A percentile compares a stretch with the other conserved stretches of the same genome.
Evolutionary conservation across 1,140 invertebrate species (phyloP).

Genomic region (Caenorhabditis remanei): DNA sequence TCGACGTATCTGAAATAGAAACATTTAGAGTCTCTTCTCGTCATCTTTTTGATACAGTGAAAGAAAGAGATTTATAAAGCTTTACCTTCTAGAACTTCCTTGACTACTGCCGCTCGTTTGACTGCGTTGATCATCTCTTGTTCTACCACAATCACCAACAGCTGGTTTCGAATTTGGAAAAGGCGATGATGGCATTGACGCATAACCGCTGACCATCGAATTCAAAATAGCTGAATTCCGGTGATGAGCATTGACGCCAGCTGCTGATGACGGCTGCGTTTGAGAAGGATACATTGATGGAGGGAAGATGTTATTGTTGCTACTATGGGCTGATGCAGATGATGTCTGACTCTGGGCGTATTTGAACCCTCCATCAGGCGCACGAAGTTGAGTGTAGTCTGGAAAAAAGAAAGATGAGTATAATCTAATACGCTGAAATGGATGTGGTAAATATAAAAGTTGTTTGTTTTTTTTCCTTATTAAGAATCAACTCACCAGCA

Average conservation of each 20-base stretch:
- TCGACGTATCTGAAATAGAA: conserved; percentile 24
- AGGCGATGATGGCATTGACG: conserved; percentile 22
- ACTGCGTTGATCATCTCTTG: conserved; percentile 13
- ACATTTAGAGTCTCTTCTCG: no score
- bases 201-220: conserved; percentile 33
- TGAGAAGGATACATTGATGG: conserved; percentile 35
- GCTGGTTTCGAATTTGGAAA: conserved; percentile 2
- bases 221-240: conserved; percentile 35
- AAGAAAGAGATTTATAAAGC: neutral
- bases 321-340: conserved; percentile 19
- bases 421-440: neutral
- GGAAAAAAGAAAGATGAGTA: neutral
- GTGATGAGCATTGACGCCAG: neutral
- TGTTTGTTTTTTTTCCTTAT: no score
- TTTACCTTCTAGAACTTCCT: conserved; percentile 25
- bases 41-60: no score
- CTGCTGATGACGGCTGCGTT: neutral
- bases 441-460: neutral
- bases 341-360: conserved; percentile 15
- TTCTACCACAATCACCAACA: neutral
- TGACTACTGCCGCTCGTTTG: conserved; percentile 20
- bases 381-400: conserved; percentile 14
- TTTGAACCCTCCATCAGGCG: neutral
- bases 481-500: conserved; percentile 56
- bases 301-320: conserved; percentile 42